A percentile compares a stretch with the other conserved stretches of the same genome.
Evolutionary conservation across 2,113 vertebrate genomes (phyloP).

Genomic region (Caretta caretta): DNA sequence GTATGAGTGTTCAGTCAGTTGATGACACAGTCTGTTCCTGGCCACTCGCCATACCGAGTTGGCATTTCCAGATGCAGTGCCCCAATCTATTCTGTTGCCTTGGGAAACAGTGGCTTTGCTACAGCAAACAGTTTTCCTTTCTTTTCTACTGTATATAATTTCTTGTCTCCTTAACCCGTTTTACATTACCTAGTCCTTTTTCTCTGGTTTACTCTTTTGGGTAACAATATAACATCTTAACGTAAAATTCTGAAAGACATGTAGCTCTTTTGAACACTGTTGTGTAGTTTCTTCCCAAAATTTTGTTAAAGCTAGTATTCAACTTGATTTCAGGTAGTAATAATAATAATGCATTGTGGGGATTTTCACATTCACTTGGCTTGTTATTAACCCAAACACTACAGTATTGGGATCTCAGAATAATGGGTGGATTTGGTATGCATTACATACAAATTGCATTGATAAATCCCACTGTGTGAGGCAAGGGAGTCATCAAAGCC

Average conservation of each 20-base stretch:
- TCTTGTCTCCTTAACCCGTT: neutral
- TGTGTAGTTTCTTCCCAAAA: neutral
- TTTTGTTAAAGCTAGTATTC: neutral
- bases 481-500: neutral
- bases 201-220: neutral
- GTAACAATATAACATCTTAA: neutral
- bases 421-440: neutral
- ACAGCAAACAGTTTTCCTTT: neutral
- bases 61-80: slow-evolving; percentile 46
- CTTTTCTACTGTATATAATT: neutral
- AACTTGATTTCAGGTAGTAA: neutral
- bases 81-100: slow-evolving; percentile 5
- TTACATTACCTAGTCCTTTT: neutral
- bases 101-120: slow-evolving; percentile 40
- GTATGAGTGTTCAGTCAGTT: neutral
- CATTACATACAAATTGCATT: neutral
- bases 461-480: neutral
- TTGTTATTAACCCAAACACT: neutral
- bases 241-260: neutral
- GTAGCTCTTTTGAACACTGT: neutral
- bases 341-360: neutral
- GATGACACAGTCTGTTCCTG: slow-evolving; percentile 11
- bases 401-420: neutral
- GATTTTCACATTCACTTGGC: neutral
- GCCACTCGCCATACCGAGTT: slow-evolving; percentile 41